These are phyloP conservation scores for Pseudorectes ferrugineus DNA, from an alignment of 2,113 vertebrate genomes.

Conservation along the genomic window DNA sequence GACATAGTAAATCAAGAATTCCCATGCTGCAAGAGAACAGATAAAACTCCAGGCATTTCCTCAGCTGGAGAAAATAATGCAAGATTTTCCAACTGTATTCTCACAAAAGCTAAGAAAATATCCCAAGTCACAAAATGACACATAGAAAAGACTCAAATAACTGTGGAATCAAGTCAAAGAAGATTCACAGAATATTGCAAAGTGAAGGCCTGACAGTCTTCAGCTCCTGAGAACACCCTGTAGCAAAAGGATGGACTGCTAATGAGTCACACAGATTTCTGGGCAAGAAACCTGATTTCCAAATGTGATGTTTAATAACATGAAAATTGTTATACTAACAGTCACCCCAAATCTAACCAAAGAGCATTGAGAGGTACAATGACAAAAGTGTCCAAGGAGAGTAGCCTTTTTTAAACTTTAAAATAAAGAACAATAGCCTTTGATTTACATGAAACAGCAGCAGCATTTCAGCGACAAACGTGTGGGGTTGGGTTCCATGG, in stretches of 20 bases:
- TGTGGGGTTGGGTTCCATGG: rapidly evolving
- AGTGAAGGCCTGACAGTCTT: background rate
- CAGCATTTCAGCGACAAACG: background rate
- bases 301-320: background rate
- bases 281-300: background rate
- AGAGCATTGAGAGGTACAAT: background rate
- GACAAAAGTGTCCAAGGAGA: rapidly evolving
- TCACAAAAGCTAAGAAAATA: background rate
- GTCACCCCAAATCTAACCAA: background rate
- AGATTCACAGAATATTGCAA: background rate
- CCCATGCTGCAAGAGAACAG: background rate
- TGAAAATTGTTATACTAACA: background rate
- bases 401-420: background rate
- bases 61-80: background rate
- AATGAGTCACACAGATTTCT: background rate
- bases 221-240: background rate
- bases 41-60: background rate
- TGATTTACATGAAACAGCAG: background rate
- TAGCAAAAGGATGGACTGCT: background rate
- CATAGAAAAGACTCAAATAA: background rate
- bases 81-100: background rate
- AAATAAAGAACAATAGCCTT: background rate
- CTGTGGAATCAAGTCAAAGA: background rate
- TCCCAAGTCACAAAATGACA: background rate
- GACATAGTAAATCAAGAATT: background rate